Evolutionary conservation across 37 sponge, comb jelly and placozoan species (phyloP), one percentile per base, ranked within the genome.

Genomic region (Oscarella lobularis): DNA sequence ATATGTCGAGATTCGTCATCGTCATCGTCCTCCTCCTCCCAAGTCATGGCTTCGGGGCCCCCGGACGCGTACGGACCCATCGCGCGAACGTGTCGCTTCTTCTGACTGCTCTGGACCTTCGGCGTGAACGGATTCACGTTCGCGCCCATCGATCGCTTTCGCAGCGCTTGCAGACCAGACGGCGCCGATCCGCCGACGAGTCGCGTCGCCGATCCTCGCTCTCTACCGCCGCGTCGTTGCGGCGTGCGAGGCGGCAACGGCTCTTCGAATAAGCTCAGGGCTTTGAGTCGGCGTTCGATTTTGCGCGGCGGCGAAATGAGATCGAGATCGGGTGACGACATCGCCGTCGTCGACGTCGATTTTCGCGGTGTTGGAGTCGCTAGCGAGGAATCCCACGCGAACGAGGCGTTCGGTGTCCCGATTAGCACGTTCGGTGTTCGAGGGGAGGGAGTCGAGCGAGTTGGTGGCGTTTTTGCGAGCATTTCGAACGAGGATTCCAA

Each of bases 71-170:
- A n/a, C n/a, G n/a, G n/a, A n/a, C n/a, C n/a, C n/a, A n/a, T n/a
- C n/a, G n/a, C n/a, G n/a, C n/a, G n/a, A n/a, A n/a, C n/a, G n/a
- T n/a, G n/a, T n/a, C n/a, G n/a, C 20, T 48, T 48, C 20, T 9
- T 9, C 60, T 27, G 14, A 9, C 14, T 27, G 20, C 20, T 48
- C 20, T 48, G 60, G 14, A 48, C 92, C 3, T 32, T 20, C 9
- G 88, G 92, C 74, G 92, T 91, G 66, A 91, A 91, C n/a, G 92
- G 92, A 72, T 91, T 91, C 33, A 87, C 65, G 73, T 91, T 91
- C 36, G 92, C 84, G 0, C 92, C 92, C 36, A 80, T 84, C 1
- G 92, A 91, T 0, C 20, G 33, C 55, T 66, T 72, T 3, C 87
- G 76, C 20, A 27, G 60, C 20, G 14, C 60, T 20, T 20, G 9